These are phyloP conservation scores for Phoebastria nigripes DNA, from an alignment of 2,797 vertebrate genomes.

Conservation along the genomic window DNA sequence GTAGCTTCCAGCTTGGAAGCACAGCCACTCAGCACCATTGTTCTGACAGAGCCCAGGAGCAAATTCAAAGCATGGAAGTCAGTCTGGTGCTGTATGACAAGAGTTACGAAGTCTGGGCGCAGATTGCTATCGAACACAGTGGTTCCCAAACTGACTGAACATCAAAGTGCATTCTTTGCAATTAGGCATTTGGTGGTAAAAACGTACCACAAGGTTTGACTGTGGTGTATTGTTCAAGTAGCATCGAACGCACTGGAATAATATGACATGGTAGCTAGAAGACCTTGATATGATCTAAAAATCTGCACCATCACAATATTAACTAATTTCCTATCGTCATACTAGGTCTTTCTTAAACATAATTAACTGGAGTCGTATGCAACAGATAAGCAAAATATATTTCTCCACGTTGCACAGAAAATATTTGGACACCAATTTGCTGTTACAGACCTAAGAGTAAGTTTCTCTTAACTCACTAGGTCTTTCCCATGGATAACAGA, in stretches of 20 bases:
- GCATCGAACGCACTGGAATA: not conserved
- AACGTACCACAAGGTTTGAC: not conserved
- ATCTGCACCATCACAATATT: not conserved
- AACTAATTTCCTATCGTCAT: not conserved
- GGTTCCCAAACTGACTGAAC: not conserved
- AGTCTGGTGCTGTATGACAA: not conserved
- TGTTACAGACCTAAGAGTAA: not conserved
- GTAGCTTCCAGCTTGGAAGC: not conserved
- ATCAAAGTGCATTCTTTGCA: not conserved
- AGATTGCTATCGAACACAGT: fast-evolving
- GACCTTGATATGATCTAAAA: not conserved
- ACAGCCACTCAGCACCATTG: not conserved
- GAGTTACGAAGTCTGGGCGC: not conserved
- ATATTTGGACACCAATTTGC: not conserved
- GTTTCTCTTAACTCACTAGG: not conserved
- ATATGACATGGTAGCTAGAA: not conserved
- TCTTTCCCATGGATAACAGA: fast-evolving
- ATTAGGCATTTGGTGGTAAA: not conserved
- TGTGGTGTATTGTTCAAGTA: not conserved
- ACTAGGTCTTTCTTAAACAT: not conserved
- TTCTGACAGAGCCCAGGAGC: not conserved
- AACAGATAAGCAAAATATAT: not conserved
- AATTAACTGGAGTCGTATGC: not conserved
- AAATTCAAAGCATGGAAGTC: fast-evolving
- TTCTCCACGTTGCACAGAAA: not conserved